phyloP scores from a whole-genome alignment of 2,113 vertebrate species.

The Microcebus ravelobensis region DNA sequence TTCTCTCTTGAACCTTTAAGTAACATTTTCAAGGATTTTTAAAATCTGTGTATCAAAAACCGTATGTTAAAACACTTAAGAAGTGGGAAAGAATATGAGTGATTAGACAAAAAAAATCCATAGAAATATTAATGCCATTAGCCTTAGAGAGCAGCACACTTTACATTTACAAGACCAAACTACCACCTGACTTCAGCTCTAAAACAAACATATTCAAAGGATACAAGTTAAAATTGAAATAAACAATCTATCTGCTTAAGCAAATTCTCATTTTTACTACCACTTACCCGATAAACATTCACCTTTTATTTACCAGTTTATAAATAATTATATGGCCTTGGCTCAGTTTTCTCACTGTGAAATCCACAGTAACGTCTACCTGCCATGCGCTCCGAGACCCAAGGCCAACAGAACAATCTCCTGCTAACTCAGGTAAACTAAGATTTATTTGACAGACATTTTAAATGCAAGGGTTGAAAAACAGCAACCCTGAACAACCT shows the following conservation, averaged over 20 bases:
- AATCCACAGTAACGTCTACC: conserved; percentile 25
- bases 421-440: neutral
- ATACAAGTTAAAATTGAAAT: neutral
- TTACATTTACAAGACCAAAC: neutral
- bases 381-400: neutral
- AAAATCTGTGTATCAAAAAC: neutral
- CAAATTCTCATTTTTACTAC: neutral
- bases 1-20: conserved; percentile 34
- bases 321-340: neutral
- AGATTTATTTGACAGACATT: neutral
- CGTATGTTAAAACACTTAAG: conserved; percentile 27
- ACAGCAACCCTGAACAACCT: neutral
- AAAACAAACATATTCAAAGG: conserved; percentile 32
- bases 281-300: neutral
- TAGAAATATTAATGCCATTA: neutral
- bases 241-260: neutral
- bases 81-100: neutral
- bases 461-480: neutral
- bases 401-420: neutral
- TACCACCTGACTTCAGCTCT: neutral
- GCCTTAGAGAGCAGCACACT: neutral
- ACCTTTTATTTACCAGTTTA: conserved; percentile 12
- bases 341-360: neutral
- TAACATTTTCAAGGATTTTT: neutral
- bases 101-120: neutral